Evolutionary conservation across 2,888 invertebrate genomes (phyloP), one percentile per base, ranked within the genome.

Genomic region (Agriopis marginaria): DNA sequence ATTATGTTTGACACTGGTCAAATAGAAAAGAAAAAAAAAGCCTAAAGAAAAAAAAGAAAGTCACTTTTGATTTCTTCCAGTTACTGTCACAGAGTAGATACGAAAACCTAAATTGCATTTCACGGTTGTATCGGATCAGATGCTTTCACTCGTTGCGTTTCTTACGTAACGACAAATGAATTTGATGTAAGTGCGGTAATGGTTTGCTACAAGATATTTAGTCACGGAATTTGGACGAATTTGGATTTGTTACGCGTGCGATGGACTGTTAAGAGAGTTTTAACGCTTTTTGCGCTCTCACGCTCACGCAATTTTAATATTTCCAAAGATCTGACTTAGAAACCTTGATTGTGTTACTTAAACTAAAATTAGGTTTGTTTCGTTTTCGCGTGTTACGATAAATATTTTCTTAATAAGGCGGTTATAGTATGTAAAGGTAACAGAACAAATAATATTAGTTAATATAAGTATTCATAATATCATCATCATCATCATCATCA

Each of bases 161-260:
- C 9, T 62, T 62, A 62, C 62, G 44, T 53, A 62, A 62, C 32
- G 8, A 11, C 12, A n/a, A 62, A 53, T n/a, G 17, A 42, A 53
- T 32, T 42, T 62, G 62, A 62, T 62, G 62, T 62, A 62, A 62
- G 40, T 9, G 9, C 53, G 8, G 62, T 62, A 62, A 62, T 62
- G 62, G 51, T 23, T 8, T n/a, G 44, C n/a, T n/a, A 62, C 12
- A 53, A 23, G 51, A 45, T 17, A 12, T 61, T 50, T 62, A 17
- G 44, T 53, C 53, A 62, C 62, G 62, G 62, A 62, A 61, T 62
- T 53, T 62, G 17, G 45, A 51, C 23, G 17, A 44, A 32, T 44
- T 62, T 32, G 17, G 42, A 44, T 44, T 44, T 8, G 51, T 53
- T n/a, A 61, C 61, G 61, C 40, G 42, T 17, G 50, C 23, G 39